Percentiles rank a stretch among this genome's conserved stretches.
Conservation (phyloP, 37 sponge, comb jelly and placozoan genomes). For the Ianthella basta region DNA sequence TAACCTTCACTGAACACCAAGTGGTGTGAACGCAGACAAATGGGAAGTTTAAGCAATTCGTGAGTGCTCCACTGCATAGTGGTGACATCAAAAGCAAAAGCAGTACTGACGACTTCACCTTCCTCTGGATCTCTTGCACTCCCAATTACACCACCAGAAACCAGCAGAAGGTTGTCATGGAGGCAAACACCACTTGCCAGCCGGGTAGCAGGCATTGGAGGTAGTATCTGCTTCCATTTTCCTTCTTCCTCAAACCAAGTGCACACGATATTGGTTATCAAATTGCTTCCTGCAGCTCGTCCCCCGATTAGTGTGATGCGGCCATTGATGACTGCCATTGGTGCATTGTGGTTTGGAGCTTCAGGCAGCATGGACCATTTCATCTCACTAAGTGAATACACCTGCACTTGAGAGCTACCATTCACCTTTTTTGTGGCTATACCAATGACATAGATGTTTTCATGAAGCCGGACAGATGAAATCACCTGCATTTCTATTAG, state of each 20-base stretch:
- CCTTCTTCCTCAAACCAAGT: neutral
- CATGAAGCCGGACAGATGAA: too few relatives aligned
- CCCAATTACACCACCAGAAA: neutral
- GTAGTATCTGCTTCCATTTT: neutral
- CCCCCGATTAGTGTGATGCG: conserved; percentile 16
- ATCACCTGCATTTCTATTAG: too few relatives aligned
- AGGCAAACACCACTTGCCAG: neutral
- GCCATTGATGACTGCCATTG: neutral
- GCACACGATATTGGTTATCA: neutral
- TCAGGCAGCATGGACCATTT: too few relatives aligned
- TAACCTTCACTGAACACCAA: too few relatives aligned
- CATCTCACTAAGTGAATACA: too few relatives aligned
- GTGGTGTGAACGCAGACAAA: neutral
- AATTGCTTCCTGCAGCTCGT: neutral
- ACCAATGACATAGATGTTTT: too few relatives aligned
- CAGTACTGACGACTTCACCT: neutral
- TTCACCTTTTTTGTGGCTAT: too few relatives aligned
- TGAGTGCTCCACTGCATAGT: conserved; percentile 5
- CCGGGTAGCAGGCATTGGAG: neutral
- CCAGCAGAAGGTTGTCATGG: neutral
- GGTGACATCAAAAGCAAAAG: neutral
- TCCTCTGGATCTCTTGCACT: neutral
- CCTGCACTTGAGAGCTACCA: too few relatives aligned
- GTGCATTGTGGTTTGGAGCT: neutral
- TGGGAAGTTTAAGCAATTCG: neutral